phyloP scores from a whole-genome alignment of 2,797 vertebrate genomes.

The Periparus ater region DNA sequence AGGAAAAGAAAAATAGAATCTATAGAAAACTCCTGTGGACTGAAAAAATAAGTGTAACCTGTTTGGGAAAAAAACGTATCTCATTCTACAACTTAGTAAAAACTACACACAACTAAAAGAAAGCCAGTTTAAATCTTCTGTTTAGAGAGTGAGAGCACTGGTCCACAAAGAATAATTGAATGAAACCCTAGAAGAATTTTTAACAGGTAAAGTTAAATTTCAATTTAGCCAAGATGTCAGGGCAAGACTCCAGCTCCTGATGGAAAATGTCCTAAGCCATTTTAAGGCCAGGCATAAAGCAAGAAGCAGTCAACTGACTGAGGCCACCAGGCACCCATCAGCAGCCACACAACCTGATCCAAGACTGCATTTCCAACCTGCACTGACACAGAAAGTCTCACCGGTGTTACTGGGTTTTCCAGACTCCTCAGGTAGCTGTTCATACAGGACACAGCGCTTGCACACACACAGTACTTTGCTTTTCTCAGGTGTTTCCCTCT shows the following conservation, averaged over 20 bases:
- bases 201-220: not conserved
- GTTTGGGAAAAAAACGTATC: not conserved
- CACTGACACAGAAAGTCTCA: not conserved
- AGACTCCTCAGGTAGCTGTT: not conserved
- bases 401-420: not conserved
- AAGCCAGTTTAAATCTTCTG: not conserved
- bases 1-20: not conserved
- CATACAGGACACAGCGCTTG: not conserved
- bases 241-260: not conserved
- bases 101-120: not conserved
- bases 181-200: not conserved
- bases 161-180: not conserved
- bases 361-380: not conserved
- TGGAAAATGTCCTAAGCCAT: not conserved
- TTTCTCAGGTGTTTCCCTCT: conserved; percentile 63
- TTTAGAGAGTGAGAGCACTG: not conserved
- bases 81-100: not conserved
- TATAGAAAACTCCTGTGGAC: not conserved
- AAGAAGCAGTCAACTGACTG: not conserved
- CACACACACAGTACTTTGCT: not conserved
- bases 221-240: not conserved
- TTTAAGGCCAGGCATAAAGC: not conserved
- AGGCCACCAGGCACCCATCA: not conserved
- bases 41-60: not conserved
- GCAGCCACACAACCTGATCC: not conserved